These are phyloP conservation scores for Psilopogon haemacephalus DNA, from an alignment of 2,113 vertebrate species.

Conservation along the genomic window DNA sequence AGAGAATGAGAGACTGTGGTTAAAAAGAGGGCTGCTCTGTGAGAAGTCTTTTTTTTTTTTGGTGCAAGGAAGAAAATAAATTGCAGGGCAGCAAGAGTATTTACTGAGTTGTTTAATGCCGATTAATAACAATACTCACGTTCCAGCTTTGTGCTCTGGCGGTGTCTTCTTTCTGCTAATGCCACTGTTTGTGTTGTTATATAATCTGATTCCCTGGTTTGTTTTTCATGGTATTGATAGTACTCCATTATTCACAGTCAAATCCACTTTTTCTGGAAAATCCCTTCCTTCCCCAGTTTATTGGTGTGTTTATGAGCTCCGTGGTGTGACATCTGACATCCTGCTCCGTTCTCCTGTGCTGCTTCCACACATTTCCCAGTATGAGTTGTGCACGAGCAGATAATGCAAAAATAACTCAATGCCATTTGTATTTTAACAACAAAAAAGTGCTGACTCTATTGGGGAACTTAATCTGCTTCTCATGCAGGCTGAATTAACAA, in stretches of 20 bases:
- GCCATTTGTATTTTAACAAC: neutral
- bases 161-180: neutral
- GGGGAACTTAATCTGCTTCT: slow-evolving; percentile 3
- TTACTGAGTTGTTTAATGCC: slow-evolving; percentile 11
- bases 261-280: slow-evolving; percentile 55
- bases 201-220: slow-evolving; percentile 8
- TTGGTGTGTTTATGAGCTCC: neutral
- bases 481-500: neutral
- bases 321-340: neutral
- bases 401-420: neutral
- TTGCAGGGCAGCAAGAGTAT: neutral
- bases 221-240: neutral
- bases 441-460: neutral
- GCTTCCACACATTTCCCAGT: neutral
- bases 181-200: slow-evolving; percentile 4
- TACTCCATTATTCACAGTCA: neutral
- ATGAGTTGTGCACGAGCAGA: neutral
- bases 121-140: slow-evolving; percentile 15
- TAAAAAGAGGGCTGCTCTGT: neutral
- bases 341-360: neutral
- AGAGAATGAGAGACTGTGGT: neutral
- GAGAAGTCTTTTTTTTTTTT: neutral
- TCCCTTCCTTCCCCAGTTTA: slow-evolving; percentile 13
- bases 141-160: neutral
- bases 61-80: slow-evolving; percentile 23